Conservation (phyloP, 2,888 invertebrate genomes). For the Metacarcinus magister region DNA sequence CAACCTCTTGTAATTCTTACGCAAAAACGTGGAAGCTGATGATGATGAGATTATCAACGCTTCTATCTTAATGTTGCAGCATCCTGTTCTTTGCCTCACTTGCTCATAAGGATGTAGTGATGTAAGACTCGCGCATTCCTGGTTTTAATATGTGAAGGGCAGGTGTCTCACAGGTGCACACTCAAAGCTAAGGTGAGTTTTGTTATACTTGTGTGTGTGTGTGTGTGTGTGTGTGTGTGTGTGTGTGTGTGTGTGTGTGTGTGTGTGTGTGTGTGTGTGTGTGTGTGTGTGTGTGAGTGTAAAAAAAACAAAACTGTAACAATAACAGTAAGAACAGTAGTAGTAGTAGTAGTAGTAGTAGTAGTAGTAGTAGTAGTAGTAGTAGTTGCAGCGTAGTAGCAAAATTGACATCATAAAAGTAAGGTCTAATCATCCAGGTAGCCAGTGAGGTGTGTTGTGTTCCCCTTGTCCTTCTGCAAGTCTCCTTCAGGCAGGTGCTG, state of each 20-base stretch:
- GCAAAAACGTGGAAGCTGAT: background rate
- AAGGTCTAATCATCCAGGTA: background rate
- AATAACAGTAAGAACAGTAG: too few species aligned
- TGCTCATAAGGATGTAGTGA: background rate
- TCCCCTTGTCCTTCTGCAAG: background rate
- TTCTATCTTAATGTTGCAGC: background rate
- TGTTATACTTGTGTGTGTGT: background rate
- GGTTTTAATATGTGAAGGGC: background rate
- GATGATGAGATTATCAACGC: background rate
- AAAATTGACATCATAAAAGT: background rate
- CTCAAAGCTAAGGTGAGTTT: background rate
- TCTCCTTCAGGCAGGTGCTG: background rate
- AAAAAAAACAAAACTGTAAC: background rate
- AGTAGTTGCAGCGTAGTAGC: background rate
- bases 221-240: background rate
- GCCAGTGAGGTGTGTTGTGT: background rate
- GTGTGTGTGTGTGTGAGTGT: background rate
- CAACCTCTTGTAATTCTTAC: background rate
- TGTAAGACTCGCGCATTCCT: background rate
- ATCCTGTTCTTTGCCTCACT: background rate
- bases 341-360: background rate
- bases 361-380: slow-evolving; percentile 33
- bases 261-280: background rate
- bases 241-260: background rate
- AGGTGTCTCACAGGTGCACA: background rate